phyloP scores from a whole-genome alignment of 2,113 vertebrate genomes.

The Ptyas mucosa region DNA sequence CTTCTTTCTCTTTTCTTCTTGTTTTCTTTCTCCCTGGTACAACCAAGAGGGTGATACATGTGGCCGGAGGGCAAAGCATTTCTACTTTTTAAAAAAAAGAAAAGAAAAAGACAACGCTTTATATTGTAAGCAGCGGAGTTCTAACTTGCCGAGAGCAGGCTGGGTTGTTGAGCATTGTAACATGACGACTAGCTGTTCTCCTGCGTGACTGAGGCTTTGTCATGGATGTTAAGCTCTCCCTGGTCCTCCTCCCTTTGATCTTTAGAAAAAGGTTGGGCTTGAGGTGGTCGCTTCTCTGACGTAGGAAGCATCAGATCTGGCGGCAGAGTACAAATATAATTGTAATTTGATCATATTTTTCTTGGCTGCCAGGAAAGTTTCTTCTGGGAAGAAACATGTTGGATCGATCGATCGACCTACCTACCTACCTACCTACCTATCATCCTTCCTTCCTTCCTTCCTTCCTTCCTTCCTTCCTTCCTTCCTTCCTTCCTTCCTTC shows the following conservation, averaged over 20 bases:
- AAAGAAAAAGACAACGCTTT: background rate
- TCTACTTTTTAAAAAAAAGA: background rate
- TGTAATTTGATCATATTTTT: background rate
- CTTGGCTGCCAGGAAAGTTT: background rate
- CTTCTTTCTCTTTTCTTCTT: no score
- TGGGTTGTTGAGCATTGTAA: background rate
- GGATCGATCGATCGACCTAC: no score
- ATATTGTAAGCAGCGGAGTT: background rate
- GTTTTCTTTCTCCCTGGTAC: background rate
- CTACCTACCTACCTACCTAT: no score
- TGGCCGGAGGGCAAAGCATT: background rate
- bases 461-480: no score
- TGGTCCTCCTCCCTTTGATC: background rate
- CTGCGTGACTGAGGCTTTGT: background rate
- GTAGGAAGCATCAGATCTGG: background rate
- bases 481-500: no score
- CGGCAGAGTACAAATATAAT: background rate
- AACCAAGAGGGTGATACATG: background rate
- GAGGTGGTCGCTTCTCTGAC: background rate
- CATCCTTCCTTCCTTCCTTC: no score
- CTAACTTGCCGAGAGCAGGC: background rate
- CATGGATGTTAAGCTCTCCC: background rate
- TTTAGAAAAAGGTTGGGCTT: background rate
- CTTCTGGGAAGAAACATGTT: background rate
- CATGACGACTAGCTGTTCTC: no score